Conservation (phyloP, 64 coral and sea anemone genomes). For the Actinia equina region DNA sequence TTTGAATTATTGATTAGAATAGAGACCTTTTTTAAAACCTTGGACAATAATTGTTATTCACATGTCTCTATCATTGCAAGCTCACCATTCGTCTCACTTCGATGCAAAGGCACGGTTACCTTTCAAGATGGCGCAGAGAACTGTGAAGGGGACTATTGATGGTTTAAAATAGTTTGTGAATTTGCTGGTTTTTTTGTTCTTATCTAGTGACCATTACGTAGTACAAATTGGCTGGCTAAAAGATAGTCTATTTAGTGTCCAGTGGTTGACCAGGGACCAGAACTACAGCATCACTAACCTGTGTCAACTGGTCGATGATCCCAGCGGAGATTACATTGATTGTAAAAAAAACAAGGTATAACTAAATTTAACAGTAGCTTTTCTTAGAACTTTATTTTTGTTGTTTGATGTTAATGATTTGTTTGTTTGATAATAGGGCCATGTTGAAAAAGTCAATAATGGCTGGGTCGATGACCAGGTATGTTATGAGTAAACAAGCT, state of each 20-base stretch:
- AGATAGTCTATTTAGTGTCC: constrained; percentile 26
- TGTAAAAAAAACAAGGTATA: constrained; percentile 32
- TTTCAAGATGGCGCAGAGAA: no score
- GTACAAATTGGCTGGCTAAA: constrained; percentile 36
- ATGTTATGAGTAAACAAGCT: neutral
- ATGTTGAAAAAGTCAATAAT: neutral
- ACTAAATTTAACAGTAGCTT: neutral
- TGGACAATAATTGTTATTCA: no score
- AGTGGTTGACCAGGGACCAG: constrained; percentile 72
- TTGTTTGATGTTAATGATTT: neutral
- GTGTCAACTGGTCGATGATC: neutral
- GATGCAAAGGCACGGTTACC: no score
- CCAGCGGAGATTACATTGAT: neutral
- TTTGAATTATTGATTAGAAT: no score
- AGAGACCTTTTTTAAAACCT: no score
- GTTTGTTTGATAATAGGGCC: constrained; percentile 9
- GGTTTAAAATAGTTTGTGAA: neutral
- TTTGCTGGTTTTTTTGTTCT: neutral
- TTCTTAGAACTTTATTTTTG: neutral
- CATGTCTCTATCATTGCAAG: no score
- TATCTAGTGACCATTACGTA: constrained; percentile 49
- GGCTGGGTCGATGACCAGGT: constrained; percentile 54
- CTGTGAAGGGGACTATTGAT: no score
- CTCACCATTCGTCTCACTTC: no score
- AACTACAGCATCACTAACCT: constrained; percentile 40